Conservation (phyloP, 2,888 invertebrate species). For the Nomada flava region DNA sequence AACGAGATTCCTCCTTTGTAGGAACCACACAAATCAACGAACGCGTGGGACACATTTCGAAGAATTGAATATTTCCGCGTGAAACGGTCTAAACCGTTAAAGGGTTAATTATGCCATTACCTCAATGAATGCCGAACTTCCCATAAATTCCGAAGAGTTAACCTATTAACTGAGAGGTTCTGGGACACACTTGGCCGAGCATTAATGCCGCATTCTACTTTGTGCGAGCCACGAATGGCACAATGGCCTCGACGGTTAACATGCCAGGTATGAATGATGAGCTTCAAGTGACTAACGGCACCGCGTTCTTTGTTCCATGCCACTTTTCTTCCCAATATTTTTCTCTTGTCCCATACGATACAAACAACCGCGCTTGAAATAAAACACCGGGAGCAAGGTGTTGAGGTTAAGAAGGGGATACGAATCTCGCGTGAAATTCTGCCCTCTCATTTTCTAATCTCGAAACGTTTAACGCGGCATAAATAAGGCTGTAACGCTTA, state of each 20-base stretch:
- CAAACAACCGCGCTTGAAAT: neutral
- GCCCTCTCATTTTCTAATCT: constrained; percentile 16
- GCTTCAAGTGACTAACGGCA: constrained; percentile 26
- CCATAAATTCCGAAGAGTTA: constrained; percentile 26
- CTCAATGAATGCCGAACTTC: neutral
- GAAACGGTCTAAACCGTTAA: no score
- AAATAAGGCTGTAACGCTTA: constrained; percentile 19
- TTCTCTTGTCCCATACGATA: neutral
- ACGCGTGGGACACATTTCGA: neutral
- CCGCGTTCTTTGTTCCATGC: constrained; percentile 17
- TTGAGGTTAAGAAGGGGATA: neutral
- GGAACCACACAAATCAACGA: no score
- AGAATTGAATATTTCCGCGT: no score
- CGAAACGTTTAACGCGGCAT: constrained; percentile 28
- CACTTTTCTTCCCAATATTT: neutral
- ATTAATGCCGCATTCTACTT: constrained; percentile 35
- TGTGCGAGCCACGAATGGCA: constrained; percentile 18
- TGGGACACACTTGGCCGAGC: constrained; percentile 43
- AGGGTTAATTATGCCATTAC: constrained; percentile 35
- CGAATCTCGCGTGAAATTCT: neutral
- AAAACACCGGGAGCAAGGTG: neutral
- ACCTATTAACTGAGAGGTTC: constrained; percentile 26
- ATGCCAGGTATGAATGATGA: constrained; percentile 24
- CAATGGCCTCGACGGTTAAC: constrained; percentile 33
- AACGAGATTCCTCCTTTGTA: no score